Conservation (phyloP, 2,888 invertebrate species). For the Tineola bisselliella region DNA sequence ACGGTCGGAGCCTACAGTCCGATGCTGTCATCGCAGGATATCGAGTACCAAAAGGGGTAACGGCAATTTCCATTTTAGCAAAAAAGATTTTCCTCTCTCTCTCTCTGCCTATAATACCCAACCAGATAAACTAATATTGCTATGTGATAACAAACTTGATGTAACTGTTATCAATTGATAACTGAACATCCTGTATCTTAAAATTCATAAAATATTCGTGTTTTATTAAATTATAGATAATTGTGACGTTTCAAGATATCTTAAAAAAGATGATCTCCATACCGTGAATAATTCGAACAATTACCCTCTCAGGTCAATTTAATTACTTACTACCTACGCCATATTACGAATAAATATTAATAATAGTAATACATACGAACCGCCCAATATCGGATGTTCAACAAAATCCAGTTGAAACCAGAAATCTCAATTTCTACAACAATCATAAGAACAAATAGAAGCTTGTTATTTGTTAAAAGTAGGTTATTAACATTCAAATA, state of each 20-base stretch:
- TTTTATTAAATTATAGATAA: no score
- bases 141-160: not conserved
- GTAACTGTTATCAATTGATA: constrained; percentile 4
- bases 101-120: not conserved
- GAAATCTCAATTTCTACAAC: no score
- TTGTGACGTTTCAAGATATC: not conserved
- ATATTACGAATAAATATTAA: no score
- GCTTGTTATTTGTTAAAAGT: not conserved
- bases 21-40: constrained; percentile 81
- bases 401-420: no score
- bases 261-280: not conserved
- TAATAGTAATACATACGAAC: no score
- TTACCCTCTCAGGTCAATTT: not conserved
- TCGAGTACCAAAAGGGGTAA: constrained; percentile 83
- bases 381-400: no score
- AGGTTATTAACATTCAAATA: not conserved
- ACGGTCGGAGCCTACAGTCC: constrained; percentile 78
- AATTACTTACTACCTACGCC: not conserved
- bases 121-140: not conserved
- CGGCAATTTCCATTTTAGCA: constrained; percentile 19
- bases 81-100: not conserved
- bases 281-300: not conserved
- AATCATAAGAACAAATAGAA: no score
- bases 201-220: not conserved
- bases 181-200: not conserved